Conservation (phyloP, 2,113 vertebrate genomes). For the Grallaria varia region DNA sequence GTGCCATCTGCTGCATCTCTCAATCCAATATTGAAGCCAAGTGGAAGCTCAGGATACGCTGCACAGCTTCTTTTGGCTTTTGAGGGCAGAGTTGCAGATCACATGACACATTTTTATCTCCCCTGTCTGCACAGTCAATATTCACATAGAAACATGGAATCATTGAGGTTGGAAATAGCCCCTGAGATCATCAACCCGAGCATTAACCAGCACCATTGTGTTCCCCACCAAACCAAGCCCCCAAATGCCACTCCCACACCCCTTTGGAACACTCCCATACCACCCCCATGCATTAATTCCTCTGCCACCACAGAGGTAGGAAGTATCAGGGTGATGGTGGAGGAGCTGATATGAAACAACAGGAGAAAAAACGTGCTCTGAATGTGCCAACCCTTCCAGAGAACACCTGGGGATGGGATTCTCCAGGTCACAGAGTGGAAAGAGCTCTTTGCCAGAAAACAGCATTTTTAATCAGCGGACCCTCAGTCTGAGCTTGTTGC, state of each 20-base stretch:
- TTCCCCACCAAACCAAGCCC: background rate
- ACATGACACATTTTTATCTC: background rate
- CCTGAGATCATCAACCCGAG: background rate
- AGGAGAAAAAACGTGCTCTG: background rate
- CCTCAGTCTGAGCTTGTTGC: background rate
- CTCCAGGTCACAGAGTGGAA: background rate
- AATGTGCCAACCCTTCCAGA: background rate
- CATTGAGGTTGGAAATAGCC: background rate
- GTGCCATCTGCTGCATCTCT: background rate
- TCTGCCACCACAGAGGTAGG: background rate
- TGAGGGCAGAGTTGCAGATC: background rate
- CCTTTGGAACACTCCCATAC: background rate
- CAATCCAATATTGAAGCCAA: background rate
- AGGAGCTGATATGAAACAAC: fast-evolving
- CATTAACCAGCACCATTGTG: background rate
- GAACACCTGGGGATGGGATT: background rate
- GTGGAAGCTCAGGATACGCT: background rate
- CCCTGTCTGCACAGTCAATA: background rate
- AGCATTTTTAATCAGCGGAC: background rate
- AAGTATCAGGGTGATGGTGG: background rate
- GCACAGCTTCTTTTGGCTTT: background rate
- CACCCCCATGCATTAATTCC: background rate
- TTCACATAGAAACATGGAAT: background rate
- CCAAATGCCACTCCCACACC: background rate
- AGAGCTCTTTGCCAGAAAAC: background rate